phyloP scores from a whole-genome alignment of 2,113 vertebrate species.

The Trachemys scripta region DNA sequence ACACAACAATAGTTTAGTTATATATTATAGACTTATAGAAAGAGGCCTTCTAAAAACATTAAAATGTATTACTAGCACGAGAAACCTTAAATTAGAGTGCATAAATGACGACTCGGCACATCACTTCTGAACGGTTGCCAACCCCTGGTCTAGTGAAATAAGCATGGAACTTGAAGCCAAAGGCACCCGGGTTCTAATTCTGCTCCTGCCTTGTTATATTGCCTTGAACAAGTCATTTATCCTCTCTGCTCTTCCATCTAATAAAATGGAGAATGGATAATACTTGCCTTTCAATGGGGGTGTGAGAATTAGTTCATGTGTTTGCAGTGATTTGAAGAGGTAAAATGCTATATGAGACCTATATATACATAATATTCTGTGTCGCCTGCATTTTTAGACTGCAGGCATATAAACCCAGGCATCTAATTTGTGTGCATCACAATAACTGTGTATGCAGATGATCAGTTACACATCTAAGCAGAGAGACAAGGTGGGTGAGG shows the following conservation, averaged over 20 bases:
- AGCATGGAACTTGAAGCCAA: not conserved
- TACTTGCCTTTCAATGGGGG: not conserved
- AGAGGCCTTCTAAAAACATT: too few relatives aligned
- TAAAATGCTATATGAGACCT: not conserved
- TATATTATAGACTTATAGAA: too few relatives aligned
- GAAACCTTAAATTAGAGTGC: too few relatives aligned
- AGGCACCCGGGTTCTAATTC: not conserved
- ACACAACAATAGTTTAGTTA: too few relatives aligned
- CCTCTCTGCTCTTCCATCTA: rapidly evolving
- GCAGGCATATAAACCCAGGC: too few relatives aligned
- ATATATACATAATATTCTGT: not conserved
- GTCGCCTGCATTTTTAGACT: not conserved
- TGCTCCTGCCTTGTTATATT: not conserved
- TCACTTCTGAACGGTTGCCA: too few relatives aligned
- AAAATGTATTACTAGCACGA: too few relatives aligned
- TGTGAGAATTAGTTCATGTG: not conserved
- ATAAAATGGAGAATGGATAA: not conserved
- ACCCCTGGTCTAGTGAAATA: not conserved
- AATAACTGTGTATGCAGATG: not conserved
- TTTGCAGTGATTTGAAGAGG: not conserved
- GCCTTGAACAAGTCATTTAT: not conserved
- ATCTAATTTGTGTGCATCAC: not conserved
- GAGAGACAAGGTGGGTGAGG: not conserved
- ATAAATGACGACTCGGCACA: too few relatives aligned
- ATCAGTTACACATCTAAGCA: too few relatives aligned